phyloP scores from a whole-genome alignment of 2,797 vertebrate species.

The Florisuga fusca region DNA sequence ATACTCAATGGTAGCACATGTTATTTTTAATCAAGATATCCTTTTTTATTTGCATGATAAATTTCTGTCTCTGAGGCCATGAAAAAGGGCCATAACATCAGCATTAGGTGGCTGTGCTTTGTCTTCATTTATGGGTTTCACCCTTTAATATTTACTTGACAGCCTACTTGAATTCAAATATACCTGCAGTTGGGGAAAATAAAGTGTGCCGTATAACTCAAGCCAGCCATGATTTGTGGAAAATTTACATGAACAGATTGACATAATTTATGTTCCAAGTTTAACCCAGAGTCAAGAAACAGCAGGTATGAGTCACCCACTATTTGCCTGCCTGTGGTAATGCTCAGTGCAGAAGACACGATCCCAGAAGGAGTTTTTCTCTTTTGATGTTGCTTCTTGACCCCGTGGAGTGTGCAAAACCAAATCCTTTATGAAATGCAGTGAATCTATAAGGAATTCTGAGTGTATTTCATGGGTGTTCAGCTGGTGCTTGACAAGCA shows the following conservation, averaged over 20 bases:
- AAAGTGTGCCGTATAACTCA: constrained; percentile 50
- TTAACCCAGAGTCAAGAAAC: constrained; percentile 78
- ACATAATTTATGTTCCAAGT: constrained; percentile 82
- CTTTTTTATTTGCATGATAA: not conserved
- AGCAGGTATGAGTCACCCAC: constrained; percentile 75
- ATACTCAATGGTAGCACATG: not conserved
- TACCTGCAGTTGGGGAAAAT: constrained; percentile 78
- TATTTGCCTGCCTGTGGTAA: constrained; percentile 70
- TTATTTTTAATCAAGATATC: constrained; percentile 28
- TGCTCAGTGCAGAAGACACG: constrained; percentile 65
- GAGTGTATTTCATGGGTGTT: constrained; percentile 66
- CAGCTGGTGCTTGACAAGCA: constrained; percentile 73
- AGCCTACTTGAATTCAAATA: constrained; percentile 80
- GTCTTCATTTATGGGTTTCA: constrained; percentile 46
- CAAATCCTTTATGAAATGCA: constrained; percentile 70
- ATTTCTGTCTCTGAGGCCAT: not conserved
- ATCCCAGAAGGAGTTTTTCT: constrained; percentile 71
- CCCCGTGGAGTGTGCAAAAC: constrained; percentile 76
- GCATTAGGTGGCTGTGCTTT: not conserved
- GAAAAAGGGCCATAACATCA: not conserved
- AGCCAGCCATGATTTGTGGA: constrained; percentile 43
- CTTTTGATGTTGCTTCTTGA: constrained; percentile 82
- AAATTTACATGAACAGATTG: constrained; percentile 84
- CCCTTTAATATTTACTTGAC: constrained; percentile 79
- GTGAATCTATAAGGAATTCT: constrained; percentile 43